Conservation (phyloP, 2,888 invertebrate species). For the Dryomyza anilis region DNA sequence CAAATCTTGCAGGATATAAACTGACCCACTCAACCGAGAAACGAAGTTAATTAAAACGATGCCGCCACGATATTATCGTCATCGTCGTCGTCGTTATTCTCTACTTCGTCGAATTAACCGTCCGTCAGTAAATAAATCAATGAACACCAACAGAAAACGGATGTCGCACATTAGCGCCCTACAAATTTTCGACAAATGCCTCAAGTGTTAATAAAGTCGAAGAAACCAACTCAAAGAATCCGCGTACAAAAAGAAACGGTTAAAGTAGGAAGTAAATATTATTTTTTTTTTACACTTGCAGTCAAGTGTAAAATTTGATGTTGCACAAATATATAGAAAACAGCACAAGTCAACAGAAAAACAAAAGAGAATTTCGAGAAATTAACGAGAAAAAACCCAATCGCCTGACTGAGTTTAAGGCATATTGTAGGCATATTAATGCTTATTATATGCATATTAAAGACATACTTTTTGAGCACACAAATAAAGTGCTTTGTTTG, state of each 20-base stretch:
- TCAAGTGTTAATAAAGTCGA: constrained; percentile 23
- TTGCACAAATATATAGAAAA: constrained; percentile 30
- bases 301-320: constrained; percentile 51
- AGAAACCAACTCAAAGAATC: constrained; percentile 17
- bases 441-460: constrained; percentile 41
- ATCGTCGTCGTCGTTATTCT: background rate
- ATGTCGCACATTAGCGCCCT: constrained; percentile 56
- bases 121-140: background rate
- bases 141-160: constrained; percentile 40
- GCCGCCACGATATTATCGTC: background rate
- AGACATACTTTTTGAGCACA: background rate
- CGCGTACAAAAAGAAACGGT: background rate
- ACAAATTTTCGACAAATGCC: no score
- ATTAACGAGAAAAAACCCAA: background rate
- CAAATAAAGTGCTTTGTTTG: background rate
- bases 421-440: no score
- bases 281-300: constrained; percentile 50
- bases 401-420: no score
- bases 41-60: constrained; percentile 56
- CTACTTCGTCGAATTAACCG: background rate
- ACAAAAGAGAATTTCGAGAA: constrained; percentile 34
- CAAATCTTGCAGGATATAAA: no score
- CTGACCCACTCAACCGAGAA: constrained; percentile 52
- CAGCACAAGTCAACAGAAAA: constrained; percentile 33
- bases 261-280: constrained; percentile 31